Evolutionary conservation across 1,140 invertebrate species (phyloP).

Genomic region (Neodiprion virginianus): DNA sequence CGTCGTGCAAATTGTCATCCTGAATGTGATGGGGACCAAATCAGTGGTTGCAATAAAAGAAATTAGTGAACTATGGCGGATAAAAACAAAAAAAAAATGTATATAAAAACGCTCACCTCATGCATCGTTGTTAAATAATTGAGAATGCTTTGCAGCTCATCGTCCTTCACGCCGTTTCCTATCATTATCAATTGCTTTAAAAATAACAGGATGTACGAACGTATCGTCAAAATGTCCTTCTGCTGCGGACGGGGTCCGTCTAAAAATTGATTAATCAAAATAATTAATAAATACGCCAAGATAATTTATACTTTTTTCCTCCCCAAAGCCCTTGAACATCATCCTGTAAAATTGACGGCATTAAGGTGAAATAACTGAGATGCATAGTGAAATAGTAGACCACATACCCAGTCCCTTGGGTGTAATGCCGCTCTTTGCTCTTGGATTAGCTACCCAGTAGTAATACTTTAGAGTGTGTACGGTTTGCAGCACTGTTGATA

Average conservation of each 20-base stretch:
- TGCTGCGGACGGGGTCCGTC: slow-evolving; percentile 92
- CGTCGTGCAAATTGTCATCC: slow-evolving; percentile 99
- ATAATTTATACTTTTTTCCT: slow-evolving; percentile 6
- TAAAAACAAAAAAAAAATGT: slow-evolving; percentile 14
- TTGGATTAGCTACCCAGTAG: slow-evolving; percentile 98
- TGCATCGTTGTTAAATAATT: slow-evolving; percentile 98
- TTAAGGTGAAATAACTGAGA: slow-evolving; percentile 6
- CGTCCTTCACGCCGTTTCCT: slow-evolving; percentile 96
- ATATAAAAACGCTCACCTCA: slow-evolving; percentile 70
- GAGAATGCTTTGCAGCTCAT: slow-evolving; percentile 97
- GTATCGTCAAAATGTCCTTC: slow-evolving; percentile 92
- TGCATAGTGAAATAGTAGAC: neutral
- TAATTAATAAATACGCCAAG: slow-evolving; percentile 1
- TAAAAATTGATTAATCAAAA: slow-evolving; percentile 56
- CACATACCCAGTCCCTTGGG: slow-evolving; percentile 91
- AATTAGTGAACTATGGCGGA: slow-evolving; percentile 32
- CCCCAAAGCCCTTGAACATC: slow-evolving; percentile 10
- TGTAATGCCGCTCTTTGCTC: slow-evolving; percentile 91
- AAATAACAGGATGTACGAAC: slow-evolving; percentile 94
- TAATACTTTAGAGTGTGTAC: slow-evolving; percentile 99
- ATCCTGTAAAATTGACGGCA: neutral
- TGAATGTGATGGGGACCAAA: slow-evolving; percentile 54
- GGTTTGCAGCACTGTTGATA: slow-evolving; percentile 97
- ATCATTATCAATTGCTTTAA: slow-evolving; percentile 97
- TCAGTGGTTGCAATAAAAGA: slow-evolving; percentile 6